Base-by-base conservation (phyloP, 2,888 invertebrate species). In the Graphium colonna region DNA sequence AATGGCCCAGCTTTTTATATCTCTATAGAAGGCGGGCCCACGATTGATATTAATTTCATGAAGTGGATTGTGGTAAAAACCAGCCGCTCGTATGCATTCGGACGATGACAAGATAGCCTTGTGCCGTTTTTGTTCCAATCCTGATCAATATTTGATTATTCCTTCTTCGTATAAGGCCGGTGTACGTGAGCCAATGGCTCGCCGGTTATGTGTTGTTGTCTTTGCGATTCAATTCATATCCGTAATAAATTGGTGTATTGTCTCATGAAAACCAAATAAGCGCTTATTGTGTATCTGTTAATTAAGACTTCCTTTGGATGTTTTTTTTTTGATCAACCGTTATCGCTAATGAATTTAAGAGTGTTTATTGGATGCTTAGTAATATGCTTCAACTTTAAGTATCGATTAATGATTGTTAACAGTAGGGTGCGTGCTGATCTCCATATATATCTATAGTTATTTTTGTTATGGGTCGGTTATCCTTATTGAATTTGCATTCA, bases 21-120 rank as follows among this genome's bases (percentile, higher is more conserved):
- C 51, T 55, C 68, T 68, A 56, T 67, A 70, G 65, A 77, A 67
- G 78, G 70, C 65, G 65, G 63, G 52, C 58, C 64, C 67, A 68
- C 78, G 79, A 81, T 82, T 82, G 80, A 79, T 82, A 82, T 80
- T 82, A 82, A 82, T 83, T 82, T 82, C 79, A 77, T 74, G 77
- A 77, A 70, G 68, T 67, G 65, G 70, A 75, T 73, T 72, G 67
- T 57, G 45, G 63, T 68, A 78, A 79, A 80, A 82, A 79, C 57
- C 47, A 40, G 55, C 47, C 49, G 44, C 53, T 58, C 60, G 56
- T 61, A 62, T 55, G 62, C 60, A 60, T 60, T 48, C 61, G 53
- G 62, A 55, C 59, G 63, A 62, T 65, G 61, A 64, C 65, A 65
- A 64, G 63, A 65, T 67, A 63, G 62, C 62, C 58, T 52, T 61